Conservation (phyloP, 1,140 invertebrate genomes). For the Helicoverpa armigera region DNA sequence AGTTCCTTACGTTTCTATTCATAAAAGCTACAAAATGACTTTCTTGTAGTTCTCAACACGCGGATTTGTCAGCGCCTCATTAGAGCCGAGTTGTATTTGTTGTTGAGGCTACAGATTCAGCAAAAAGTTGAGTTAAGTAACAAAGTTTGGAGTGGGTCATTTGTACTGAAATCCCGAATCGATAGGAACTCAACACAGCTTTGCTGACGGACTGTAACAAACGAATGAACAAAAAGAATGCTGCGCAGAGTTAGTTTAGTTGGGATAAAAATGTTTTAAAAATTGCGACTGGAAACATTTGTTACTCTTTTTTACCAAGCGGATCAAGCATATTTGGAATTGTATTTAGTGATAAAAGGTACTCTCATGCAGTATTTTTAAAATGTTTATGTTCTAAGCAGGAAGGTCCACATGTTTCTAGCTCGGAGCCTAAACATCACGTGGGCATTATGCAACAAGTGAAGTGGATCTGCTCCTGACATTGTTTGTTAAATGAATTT, state of each 20-base stretch:
- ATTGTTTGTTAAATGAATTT: no score
- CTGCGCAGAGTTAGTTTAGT: no score
- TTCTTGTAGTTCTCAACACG: not conserved
- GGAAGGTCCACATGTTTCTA: not conserved
- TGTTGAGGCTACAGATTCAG: not conserved
- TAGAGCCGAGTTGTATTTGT: conserved; percentile 11
- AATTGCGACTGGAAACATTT: no score
- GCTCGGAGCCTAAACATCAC: not conserved
- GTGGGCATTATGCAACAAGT: not conserved
- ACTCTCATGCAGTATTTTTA: not conserved
- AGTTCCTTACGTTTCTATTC: not conserved
- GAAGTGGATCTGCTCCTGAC: not conserved
- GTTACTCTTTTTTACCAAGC: not conserved
- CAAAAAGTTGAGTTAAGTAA: conserved; percentile 13
- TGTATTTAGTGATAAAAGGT: not conserved
- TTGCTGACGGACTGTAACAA: not conserved
- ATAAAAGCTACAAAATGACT: conserved; percentile 6
- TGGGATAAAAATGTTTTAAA: no score
- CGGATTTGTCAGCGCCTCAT: conserved; percentile 23
- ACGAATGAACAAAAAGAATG: not conserved
- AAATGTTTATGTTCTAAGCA: no score
- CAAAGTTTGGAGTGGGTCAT: conserved; percentile 26
- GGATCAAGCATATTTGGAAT: not conserved
- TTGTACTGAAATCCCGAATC: not conserved
- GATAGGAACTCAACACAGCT: not conserved